These are phyloP conservation scores for Melitaea cinxia DNA, from an alignment of 1,140 invertebrate genomes.

Conservation along the genomic window DNA sequence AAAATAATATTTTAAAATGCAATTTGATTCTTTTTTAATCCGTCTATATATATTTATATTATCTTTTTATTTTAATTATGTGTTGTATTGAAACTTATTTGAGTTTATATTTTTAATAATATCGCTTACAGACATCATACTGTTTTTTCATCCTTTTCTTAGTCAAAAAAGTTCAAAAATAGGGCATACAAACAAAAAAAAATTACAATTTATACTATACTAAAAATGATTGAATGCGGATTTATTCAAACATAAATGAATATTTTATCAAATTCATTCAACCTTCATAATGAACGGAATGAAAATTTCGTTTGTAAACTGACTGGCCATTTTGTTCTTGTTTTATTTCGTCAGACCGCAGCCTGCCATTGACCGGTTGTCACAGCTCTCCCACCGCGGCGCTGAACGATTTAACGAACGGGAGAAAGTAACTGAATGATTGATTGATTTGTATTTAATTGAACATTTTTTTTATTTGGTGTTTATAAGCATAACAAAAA, in stretches of 20 bases:
- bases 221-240: background rate
- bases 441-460: background rate
- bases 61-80: too few species aligned
- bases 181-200: too few species aligned
- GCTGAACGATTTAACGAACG: background rate
- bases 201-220: too few species aligned
- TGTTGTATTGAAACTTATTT: too few species aligned
- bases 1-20: too few species aligned
- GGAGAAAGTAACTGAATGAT: background rate
- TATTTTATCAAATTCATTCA: conserved; percentile 3
- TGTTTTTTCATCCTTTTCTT: too few species aligned
- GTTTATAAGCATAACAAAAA: background rate
- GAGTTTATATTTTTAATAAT: too few species aligned
- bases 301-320: background rate
- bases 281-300: conserved; percentile 2
- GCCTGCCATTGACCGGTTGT: conserved; percentile 9
- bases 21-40: too few species aligned
- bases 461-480: background rate
- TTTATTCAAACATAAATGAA: conserved; percentile 1
- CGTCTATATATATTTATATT: too few species aligned
- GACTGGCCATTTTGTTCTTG: conserved; percentile 7
- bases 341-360: conserved; percentile 6
- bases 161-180: too few species aligned
- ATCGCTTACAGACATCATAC: too few species aligned
- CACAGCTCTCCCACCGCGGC: conserved; percentile 3